These are phyloP conservation scores for Pachyrhynchus sulphureomaculatus DNA, from an alignment of 1,140 invertebrate genomes.

Conservation along the genomic window DNA sequence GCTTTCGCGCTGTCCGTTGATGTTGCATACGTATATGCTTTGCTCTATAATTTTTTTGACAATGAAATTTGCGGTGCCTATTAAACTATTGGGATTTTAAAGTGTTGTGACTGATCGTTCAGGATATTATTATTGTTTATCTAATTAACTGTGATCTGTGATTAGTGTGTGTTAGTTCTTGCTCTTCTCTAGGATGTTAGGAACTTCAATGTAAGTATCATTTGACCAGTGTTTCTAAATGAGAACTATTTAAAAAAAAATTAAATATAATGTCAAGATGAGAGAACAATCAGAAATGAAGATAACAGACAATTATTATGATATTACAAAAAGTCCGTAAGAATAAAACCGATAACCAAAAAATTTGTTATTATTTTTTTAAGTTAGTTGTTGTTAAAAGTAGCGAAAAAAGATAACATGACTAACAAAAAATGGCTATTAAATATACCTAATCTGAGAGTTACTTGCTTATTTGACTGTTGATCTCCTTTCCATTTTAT, in stretches of 20 bases:
- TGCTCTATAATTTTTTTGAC: conserved; percentile 29
- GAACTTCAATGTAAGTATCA: conserved; percentile 11
- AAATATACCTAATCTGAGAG: no score
- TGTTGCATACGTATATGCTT: conserved; percentile 41
- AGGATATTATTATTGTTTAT: neutral
- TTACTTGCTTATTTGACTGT: conserved; percentile 9
- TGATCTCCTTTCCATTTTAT: conserved; percentile 9
- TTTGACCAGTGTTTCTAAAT: neutral
- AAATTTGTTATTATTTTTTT: no score
- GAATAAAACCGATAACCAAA: no score
- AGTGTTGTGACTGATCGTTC: conserved; percentile 25
- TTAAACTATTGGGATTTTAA: neutral
- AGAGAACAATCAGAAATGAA: no score
- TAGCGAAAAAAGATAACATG: no score
- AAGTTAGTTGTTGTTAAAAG: no score
- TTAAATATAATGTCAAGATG: neutral
- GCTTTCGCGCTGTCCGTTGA: conserved; percentile 47
- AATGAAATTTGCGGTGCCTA: conserved; percentile 27
- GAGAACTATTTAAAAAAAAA: neutral
- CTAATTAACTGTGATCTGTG: conserved; percentile 33
- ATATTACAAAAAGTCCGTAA: no score
- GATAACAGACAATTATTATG: no score
- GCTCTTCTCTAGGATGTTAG: conserved; percentile 18
- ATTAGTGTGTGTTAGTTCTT: conserved; percentile 10
- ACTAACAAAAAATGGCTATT: no score